Conservation (phyloP, 2,888 invertebrate species). For the Didymodactylos carnosus region DNA sequence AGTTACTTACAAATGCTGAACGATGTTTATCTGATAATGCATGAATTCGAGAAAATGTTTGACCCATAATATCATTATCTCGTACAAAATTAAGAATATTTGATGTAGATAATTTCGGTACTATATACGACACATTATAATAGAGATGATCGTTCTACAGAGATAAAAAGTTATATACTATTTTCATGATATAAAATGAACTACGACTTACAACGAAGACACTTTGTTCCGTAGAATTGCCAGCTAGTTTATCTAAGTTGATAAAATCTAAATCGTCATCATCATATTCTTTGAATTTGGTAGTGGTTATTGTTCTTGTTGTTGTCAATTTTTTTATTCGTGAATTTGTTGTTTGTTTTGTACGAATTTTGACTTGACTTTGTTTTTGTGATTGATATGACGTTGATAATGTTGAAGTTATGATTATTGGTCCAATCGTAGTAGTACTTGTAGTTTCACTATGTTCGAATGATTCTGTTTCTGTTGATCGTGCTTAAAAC, state of each 20-base stretch:
- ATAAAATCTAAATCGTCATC: background rate
- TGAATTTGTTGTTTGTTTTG: no score
- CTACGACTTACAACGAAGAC: background rate
- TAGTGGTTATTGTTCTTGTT: background rate
- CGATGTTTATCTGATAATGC: background rate
- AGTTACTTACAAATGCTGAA: background rate
- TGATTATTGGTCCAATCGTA: no score
- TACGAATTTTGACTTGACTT: no score
- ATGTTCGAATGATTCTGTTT: no score
- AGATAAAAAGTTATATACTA: background rate
- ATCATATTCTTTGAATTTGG: background rate
- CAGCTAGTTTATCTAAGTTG: background rate
- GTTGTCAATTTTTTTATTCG: background rate
- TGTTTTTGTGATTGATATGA: no score
- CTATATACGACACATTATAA: background rate
- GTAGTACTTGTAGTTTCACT: no score
- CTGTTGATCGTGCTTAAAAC: no score
- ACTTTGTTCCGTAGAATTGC: background rate
- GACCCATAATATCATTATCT: no score
- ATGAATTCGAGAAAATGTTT: background rate
- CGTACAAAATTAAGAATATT: background rate
- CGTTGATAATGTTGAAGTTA: no score
- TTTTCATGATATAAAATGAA: background rate
- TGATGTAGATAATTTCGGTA: background rate
- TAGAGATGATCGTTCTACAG: background rate